These are phyloP conservation scores for Myotis vivesi DNA, from an alignment of 2,797 vertebrate species.

Conservation along the genomic window DNA sequence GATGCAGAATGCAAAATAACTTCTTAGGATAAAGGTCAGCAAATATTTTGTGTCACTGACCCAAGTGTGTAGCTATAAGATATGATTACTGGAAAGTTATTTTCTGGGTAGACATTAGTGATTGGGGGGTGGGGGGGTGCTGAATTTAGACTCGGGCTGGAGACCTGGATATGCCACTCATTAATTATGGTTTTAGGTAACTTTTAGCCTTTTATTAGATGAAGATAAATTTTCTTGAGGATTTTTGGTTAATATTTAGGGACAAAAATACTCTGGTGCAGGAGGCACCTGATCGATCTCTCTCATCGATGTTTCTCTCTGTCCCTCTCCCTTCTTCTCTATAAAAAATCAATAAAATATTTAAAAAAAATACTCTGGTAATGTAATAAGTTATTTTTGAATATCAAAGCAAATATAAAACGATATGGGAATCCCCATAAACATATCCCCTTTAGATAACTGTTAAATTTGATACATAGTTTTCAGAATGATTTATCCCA, in stretches of 20 bases:
- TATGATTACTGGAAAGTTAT: background rate
- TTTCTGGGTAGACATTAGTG: background rate
- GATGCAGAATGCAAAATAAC: conserved; percentile 1
- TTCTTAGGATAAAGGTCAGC: conserved; percentile 1
- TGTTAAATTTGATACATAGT: background rate
- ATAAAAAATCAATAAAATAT: no score
- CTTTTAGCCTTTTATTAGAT: background rate
- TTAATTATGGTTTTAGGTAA: background rate
- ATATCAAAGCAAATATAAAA: conserved; percentile 11
- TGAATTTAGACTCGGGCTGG: background rate
- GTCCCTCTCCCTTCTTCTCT: no score
- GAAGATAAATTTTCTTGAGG: background rate
- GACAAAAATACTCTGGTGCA: background rate
- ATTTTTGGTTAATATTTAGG: background rate
- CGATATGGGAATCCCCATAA: background rate
- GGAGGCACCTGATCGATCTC: no score
- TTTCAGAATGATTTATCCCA: background rate
- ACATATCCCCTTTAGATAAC: background rate
- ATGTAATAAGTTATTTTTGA: background rate
- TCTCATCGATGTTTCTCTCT: no score
- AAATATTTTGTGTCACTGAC: background rate
- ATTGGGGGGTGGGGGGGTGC: fast-evolving
- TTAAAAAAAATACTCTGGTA: background rate
- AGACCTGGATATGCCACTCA: background rate
- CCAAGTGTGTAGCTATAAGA: background rate